Percentiles rank a stretch among this genome's conserved stretches.
Conservation (phyloP, 2,113 vertebrate species). For the Tamias sibiricus region DNA sequence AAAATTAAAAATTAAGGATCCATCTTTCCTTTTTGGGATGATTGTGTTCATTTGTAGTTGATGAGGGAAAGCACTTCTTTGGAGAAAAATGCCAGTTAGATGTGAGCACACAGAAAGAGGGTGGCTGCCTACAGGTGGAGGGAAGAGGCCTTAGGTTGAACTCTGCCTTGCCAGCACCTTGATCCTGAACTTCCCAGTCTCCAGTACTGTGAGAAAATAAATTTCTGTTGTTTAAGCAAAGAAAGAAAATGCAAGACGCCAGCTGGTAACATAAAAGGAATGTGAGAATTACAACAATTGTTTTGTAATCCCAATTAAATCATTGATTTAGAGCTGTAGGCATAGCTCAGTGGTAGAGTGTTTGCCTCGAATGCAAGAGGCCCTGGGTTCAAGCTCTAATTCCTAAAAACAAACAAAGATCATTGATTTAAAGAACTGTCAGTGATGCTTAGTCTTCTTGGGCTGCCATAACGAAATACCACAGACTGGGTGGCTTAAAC, state of each 20-base stretch:
- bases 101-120: not conserved
- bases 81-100: not conserved
- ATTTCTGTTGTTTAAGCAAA: not conserved
- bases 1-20: constrained; percentile 30
- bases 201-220: not conserved
- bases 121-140: not conserved
- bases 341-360: not conserved
- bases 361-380: not conserved
- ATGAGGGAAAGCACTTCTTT: constrained; percentile 8
- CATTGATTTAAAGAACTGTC: not conserved
- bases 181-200: not conserved
- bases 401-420: not conserved
- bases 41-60: not conserved
- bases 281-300: constrained; percentile 21
- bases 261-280: not conserved
- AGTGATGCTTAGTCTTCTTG: not conserved
- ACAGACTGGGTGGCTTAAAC: not conserved
- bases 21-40: constrained; percentile 26
- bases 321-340: not conserved
- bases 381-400: not conserved
- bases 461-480: not conserved
- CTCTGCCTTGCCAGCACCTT: not conserved
- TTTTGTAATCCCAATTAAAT: not conserved
- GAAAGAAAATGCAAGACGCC: not conserved
- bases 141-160: too few relatives aligned